Percentiles rank a stretch among this genome's conserved stretches.
These are phyloP conservation scores for Pegoplata infirma DNA, from an alignment of 2,888 invertebrate species.

Conservation along the genomic window DNA sequence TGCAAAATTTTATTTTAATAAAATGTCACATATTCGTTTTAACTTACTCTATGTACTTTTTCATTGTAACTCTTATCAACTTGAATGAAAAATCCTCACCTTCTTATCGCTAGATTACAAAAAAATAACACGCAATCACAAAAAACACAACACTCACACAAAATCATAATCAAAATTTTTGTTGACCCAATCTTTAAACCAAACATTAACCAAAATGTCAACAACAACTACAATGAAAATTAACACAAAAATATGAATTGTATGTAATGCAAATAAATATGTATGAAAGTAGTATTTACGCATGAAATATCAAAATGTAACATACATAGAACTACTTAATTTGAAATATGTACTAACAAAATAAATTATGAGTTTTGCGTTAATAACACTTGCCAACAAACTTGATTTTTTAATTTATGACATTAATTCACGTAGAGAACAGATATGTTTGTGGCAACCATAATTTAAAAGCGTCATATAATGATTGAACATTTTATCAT, in stretches of 20 bases:
- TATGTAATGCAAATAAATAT: constrained; percentile 6
- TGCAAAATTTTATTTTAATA: background rate
- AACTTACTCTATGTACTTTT: background rate
- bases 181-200: constrained; percentile 36
- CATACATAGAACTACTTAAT: too few relatives aligned
- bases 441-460: too few relatives aligned
- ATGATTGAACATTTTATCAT: too few relatives aligned
- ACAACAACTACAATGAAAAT: constrained; percentile 7
- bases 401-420: too few relatives aligned
- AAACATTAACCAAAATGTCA: constrained; percentile 37
- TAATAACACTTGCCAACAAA: too few relatives aligned
- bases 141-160: background rate
- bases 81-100: constrained; percentile 27
- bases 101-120: constrained; percentile 27
- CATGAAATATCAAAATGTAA: too few relatives aligned
- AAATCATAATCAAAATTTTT: constrained; percentile 23
- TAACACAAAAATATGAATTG: background rate
- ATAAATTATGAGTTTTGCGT: too few relatives aligned
- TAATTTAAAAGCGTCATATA: too few relatives aligned
- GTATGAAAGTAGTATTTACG: too few relatives aligned
- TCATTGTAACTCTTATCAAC: constrained; percentile 13
- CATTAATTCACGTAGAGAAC: too few relatives aligned
- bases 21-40: background rate
- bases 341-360: too few relatives aligned
- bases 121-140: constrained; percentile 33